Evolutionary conservation across 2,888 invertebrate species (phyloP), one percentile per base, ranked within the genome.

Genomic region (Lycophotia porphyrea): DNA sequence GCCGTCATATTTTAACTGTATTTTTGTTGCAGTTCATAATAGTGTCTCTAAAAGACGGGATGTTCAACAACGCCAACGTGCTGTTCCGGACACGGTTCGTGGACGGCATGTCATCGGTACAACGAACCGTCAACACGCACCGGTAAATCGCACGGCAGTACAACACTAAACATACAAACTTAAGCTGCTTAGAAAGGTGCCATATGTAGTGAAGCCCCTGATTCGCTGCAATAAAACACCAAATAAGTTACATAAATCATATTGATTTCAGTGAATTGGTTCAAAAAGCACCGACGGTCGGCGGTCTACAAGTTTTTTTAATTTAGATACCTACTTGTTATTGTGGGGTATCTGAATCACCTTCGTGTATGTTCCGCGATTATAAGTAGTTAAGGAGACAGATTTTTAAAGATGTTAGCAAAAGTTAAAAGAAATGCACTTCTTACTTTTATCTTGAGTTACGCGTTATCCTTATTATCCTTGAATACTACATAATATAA

Each of bases 61-160:
- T 99, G 99, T 99, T 99, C 96, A 99, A 98, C 95, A 99, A 99
- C 95, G 99, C 99, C 0, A 99, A 99, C 95, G 99, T 99, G 39
- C 95, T 99, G 74, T 99, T 99, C 96, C 98, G 98, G 74, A 99
- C 99, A 0, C 97, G 98, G 89, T 99, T 99, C 94, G 97, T 98
- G 44, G 99, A 99, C 95, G 99, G 99, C 71, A 98, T 99, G 95
- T 99, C 99, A 0, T 97, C 98, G 8, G 98, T 99, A 52, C 97
- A 97, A 47, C 97, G 98, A 81, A 97, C 97, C 7, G 97, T 91
- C 87, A 93, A 92, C 92, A 4, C 84, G 5, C 77, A 90, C 4
- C 85, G 90, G 21, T 91, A 84, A 85, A 9, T 52, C 13, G 8
- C n/a, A 0, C 8, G 5, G 24, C n/a, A 15, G 18, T 2, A 49